Evolutionary conservation across 2,113 vertebrate genomes (phyloP).

Genomic region (Clarias macrocephalus): DNA sequence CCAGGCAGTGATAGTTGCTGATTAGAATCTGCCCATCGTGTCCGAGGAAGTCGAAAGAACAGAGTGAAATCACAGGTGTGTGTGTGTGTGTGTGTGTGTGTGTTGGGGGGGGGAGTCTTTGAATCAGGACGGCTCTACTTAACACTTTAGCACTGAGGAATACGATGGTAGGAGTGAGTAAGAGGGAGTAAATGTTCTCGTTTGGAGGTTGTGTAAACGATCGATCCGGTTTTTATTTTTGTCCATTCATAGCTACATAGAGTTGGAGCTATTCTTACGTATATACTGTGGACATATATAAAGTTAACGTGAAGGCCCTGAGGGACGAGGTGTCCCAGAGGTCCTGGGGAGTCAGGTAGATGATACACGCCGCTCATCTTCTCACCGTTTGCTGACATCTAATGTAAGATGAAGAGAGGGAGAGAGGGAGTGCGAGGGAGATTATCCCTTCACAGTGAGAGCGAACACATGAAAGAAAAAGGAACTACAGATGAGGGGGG

Average conservation of each 20-base stretch:
- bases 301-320: background rate
- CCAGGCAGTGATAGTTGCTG: slow-evolving; percentile 18
- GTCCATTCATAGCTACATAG: background rate
- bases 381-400: background rate
- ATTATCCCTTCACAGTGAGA: slow-evolving; percentile 36
- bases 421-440: slow-evolving; percentile 56
- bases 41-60: slow-evolving; percentile 19
- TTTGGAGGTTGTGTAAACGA: background rate
- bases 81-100: background rate
- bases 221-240: background rate
- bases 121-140: background rate
- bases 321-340: background rate
- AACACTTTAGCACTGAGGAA: too few species aligned
- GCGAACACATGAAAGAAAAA: slow-evolving; percentile 33
- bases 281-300: too few species aligned
- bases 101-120: background rate
- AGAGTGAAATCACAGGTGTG: slow-evolving; percentile 20
- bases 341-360: background rate
- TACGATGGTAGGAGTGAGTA: slow-evolving; percentile 20
- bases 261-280: too few species aligned
- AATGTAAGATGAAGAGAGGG: slow-evolving; percentile 16
- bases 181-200: background rate
- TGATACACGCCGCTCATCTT: background rate
- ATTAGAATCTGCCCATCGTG: slow-evolving; percentile 24
- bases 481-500: slow-evolving; percentile 28